Conservation (phyloP, 1,140 invertebrate genomes). For the Aphaenogaster ashmeadi region DNA sequence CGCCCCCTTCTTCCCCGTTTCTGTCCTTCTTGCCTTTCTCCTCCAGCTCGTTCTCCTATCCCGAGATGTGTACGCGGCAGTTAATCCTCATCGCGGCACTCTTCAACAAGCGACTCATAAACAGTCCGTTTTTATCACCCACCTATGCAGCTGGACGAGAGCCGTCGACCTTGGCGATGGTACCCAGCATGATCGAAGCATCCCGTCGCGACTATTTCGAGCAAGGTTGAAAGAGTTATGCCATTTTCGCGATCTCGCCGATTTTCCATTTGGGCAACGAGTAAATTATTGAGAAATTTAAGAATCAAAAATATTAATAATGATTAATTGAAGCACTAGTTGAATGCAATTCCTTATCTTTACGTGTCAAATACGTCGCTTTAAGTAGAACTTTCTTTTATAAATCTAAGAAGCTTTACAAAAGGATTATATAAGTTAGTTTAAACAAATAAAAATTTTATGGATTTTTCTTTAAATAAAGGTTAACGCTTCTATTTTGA, state of each 20-base stretch:
- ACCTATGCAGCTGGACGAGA: constrained; percentile 55
- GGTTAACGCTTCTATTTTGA: constrained; percentile 4
- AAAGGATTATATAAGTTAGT: not conserved
- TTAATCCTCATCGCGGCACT: constrained; percentile 64
- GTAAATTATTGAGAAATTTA: not conserved
- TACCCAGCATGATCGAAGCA: constrained; percentile 4
- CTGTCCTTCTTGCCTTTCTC: not conserved
- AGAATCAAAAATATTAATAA: not conserved
- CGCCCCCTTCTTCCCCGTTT: not conserved
- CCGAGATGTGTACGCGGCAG: constrained; percentile 32
- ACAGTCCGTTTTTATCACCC: constrained; percentile 73
- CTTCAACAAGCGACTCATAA: constrained; percentile 59
- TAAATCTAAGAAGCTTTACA: not conserved
- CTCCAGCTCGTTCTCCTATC: constrained; percentile 17
- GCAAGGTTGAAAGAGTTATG: not conserved
- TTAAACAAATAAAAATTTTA: constrained; percentile 7
- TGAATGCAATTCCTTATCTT: not conserved
- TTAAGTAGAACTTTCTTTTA: not conserved
- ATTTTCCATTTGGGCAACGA: not conserved
- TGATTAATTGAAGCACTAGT: not conserved
- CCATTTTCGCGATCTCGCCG: not conserved
- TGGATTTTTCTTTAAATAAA: constrained; percentile 3
- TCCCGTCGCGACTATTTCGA: constrained; percentile 12
- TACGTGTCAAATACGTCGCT: not conserved
- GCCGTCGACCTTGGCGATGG: constrained; percentile 71